Percentiles rank a stretch among this genome's conserved stretches.
phyloP scores from a whole-genome alignment of 2,888 invertebrate species.

The Opisthograptis luteolata region DNA sequence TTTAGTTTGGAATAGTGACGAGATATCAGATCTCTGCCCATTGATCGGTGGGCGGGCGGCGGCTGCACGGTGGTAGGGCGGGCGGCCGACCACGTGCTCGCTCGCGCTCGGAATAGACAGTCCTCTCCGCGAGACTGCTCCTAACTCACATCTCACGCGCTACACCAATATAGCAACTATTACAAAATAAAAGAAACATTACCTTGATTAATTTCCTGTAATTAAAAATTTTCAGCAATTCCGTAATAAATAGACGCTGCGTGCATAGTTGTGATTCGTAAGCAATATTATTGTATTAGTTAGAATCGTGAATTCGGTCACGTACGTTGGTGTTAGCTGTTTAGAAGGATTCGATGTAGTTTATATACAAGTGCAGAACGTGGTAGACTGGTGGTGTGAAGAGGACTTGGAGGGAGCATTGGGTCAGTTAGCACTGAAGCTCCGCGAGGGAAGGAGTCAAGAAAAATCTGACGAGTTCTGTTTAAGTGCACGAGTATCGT shows the following conservation, averaged over 20 bases:
- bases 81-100: slow-evolving; percentile 74
- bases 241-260: slow-evolving; percentile 13
- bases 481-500: neutral
- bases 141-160: slow-evolving; percentile 52
- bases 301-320: slow-evolving; percentile 6
- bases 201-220: slow-evolving; percentile 22
- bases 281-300: slow-evolving; percentile 22
- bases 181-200: slow-evolving; percentile 31
- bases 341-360: slow-evolving; percentile 1
- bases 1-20: slow-evolving; percentile 32
- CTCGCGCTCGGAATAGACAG: slow-evolving; percentile 79
- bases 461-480: too few relatives aligned
- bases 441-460: too few relatives aligned
- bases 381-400: too few relatives aligned
- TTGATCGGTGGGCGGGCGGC: slow-evolving; percentile 73
- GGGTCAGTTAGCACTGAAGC: too few relatives aligned
- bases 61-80: slow-evolving; percentile 57
- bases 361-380: too few relatives aligned
- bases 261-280: slow-evolving; percentile 24
- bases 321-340: slow-evolving; percentile 7
- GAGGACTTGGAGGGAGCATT: too few relatives aligned
- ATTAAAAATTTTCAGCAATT: slow-evolving; percentile 14
- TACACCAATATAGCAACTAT: slow-evolving; percentile 33
- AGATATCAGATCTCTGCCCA: slow-evolving; percentile 74
- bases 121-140: slow-evolving; percentile 66